Conservation (phyloP, 2,888 invertebrate genomes). For the Branchipolynoe longqiensis region DNA sequence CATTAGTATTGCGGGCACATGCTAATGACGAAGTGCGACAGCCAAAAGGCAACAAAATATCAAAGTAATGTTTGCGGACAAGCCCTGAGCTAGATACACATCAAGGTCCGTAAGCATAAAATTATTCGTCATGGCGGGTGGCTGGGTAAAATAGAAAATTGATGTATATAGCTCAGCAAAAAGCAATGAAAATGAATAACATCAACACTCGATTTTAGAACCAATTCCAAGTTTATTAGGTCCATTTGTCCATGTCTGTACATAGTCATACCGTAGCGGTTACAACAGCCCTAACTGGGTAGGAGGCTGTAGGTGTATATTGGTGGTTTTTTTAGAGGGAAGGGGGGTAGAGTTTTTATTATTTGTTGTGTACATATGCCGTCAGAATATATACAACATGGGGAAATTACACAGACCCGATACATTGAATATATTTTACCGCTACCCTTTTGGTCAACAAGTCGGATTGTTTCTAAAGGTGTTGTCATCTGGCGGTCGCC, state of each 20-base stretch:
- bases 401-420: conserved; percentile 23
- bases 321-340: not conserved
- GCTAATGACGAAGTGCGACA: too few relatives aligned
- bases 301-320: not conserved
- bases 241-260: conserved; percentile 15
- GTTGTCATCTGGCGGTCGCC: not conserved
- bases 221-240: conserved; percentile 35
- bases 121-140: too few relatives aligned
- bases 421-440: conserved; percentile 1
- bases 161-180: too few relatives aligned
- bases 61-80: too few relatives aligned
- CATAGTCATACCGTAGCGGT: not conserved
- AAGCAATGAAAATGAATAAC: too few relatives aligned
- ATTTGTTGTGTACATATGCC: conserved; percentile 37
- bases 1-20: too few relatives aligned
- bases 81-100: too few relatives aligned
- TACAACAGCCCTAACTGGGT: not conserved
- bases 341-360: not conserved
- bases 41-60: too few relatives aligned
- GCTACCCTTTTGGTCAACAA: not conserved
- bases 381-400: conserved; percentile 37
- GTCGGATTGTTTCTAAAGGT: conserved; percentile 3
- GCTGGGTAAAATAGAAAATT: too few relatives aligned
- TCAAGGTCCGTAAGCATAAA: too few relatives aligned
- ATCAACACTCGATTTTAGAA: not conserved